These are phyloP conservation scores for Ptychobarbus kaznakovi DNA, from an alignment of 2,797 vertebrate genomes.

Conservation along the genomic window DNA sequence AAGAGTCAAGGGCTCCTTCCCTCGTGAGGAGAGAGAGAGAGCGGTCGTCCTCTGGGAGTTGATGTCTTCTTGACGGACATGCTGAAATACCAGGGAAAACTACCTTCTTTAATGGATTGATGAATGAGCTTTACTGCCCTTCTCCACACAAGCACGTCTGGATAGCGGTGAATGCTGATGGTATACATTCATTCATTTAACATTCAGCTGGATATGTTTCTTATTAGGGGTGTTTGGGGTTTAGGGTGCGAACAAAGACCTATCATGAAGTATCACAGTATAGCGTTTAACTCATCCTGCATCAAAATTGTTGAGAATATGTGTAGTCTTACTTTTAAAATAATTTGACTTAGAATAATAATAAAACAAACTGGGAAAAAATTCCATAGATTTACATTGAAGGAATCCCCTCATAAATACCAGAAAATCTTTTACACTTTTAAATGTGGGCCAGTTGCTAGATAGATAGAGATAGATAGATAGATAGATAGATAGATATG, in stretches of 20 bases:
- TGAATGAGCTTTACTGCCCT: conserved; percentile 78
- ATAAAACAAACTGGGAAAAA: not conserved
- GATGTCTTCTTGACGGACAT: conserved; percentile 71
- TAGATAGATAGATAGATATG: no score
- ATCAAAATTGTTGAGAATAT: not conserved
- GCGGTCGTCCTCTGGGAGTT: conserved; percentile 66
- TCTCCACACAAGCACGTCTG: conserved; percentile 7
- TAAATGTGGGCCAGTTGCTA: not conserved
- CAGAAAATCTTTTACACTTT: not conserved
- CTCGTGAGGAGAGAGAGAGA: conserved; percentile 58
- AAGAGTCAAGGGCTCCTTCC: conserved; percentile 77
- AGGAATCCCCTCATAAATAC: not conserved
- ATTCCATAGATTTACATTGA: not conserved
- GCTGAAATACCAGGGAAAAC: conserved; percentile 79
- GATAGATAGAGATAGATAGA: no score
- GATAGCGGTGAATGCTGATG: conserved; percentile 9
- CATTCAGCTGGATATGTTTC: conserved; percentile 12
- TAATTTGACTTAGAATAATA: not conserved
- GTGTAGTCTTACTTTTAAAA: not conserved
- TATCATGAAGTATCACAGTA: not conserved
- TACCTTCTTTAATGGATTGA: conserved; percentile 81
- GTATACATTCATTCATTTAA: not conserved
- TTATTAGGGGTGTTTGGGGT: conserved; percentile 10
- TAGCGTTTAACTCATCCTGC: not conserved
- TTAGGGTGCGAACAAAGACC: not conserved